Conservation (phyloP, 2,797 vertebrate genomes). For the Monodelphis domestica region DNA sequence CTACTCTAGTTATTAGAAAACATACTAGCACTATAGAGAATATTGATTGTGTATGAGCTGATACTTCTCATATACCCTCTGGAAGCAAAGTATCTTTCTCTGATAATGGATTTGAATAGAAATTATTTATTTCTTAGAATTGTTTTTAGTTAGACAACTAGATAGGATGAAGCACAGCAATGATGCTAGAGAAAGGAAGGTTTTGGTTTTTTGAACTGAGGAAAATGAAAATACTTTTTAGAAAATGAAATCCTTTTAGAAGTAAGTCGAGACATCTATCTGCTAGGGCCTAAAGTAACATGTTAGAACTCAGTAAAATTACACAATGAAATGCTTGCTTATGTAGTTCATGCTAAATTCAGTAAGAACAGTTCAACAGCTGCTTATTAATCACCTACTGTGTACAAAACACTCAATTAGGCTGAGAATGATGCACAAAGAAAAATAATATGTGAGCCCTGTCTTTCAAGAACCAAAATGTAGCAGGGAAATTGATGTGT, state of each 20-base stretch:
- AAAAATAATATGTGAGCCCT: background rate
- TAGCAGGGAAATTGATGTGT: background rate
- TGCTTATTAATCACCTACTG: background rate
- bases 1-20: background rate
- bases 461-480: background rate
- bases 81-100: background rate
- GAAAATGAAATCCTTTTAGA: constrained; percentile 1
- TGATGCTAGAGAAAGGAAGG: background rate
- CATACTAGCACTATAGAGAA: background rate
- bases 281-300: background rate
- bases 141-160: background rate
- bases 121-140: background rate
- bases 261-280: background rate
- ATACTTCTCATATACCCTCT: background rate
- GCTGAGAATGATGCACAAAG: background rate
- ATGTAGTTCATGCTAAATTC: background rate
- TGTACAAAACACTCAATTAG: background rate
- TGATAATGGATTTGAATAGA: background rate
- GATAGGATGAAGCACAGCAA: background rate
- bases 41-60: background rate
- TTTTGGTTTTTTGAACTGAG: background rate
- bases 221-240: background rate
- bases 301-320: background rate
- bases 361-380: background rate
- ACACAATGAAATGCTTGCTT: background rate